phyloP scores from a whole-genome alignment of 2,888 invertebrate species.

The Allygus modestus region DNA sequence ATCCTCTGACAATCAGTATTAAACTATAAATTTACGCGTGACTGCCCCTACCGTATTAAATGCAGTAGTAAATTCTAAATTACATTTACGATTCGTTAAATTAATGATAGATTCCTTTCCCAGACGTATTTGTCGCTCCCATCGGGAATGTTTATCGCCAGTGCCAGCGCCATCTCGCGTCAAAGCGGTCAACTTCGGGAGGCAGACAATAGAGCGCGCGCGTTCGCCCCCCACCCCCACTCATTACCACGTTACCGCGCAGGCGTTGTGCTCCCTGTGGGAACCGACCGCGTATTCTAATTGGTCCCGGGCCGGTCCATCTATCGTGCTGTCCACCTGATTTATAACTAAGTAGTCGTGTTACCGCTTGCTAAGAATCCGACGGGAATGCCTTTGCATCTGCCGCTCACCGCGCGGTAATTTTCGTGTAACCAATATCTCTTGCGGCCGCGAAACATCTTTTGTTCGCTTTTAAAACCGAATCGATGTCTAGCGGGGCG shows the following conservation, averaged over 20 bases:
- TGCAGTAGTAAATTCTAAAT: no score
- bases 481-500: slow-evolving; percentile 60
- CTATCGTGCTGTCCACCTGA: slow-evolving; percentile 61
- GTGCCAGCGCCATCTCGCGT: no score
- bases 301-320: slow-evolving; percentile 52
- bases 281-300: slow-evolving; percentile 58
- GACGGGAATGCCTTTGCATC: slow-evolving; percentile 63
- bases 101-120: no score
- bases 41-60: no score
- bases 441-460: slow-evolving; percentile 59
- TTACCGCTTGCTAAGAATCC: slow-evolving; percentile 65
- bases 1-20: no score
- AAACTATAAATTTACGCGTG: no score
- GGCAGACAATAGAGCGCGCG: slow-evolving; percentile 18
- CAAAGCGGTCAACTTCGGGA: no score
- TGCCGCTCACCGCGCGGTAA: slow-evolving; percentile 54
- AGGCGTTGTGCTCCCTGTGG: slow-evolving; percentile 31
- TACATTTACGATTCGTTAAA: no score
- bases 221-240: background rate
- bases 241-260: slow-evolving; percentile 38
- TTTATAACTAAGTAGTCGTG: slow-evolving; percentile 65
- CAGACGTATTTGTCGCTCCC: no score
- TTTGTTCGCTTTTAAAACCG: slow-evolving; percentile 63
- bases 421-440: slow-evolving; percentile 64
- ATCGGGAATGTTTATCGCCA: no score